Evolutionary conservation across 2,113 vertebrate genomes (phyloP), one percentile per base, ranked within the genome.

Genomic region (Aythya baeri): DNA sequence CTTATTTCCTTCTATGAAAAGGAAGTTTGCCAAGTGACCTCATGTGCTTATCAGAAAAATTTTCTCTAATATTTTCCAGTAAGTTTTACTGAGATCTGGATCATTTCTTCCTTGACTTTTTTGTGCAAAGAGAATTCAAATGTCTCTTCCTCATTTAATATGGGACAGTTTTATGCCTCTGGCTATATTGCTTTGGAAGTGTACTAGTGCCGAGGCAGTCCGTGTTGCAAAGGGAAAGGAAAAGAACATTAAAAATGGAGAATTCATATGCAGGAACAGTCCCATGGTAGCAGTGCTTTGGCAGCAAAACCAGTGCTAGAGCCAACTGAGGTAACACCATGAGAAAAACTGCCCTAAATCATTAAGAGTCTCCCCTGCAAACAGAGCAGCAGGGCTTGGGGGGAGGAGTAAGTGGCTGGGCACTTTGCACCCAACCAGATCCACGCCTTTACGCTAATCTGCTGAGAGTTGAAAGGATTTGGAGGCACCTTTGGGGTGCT

Each of bases 371-470:
- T 77, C 22, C 6, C 27, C 52, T 52, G 46, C 26, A 75, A 22
- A 49, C 7, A 81, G 17, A 79, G 22, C 26, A 75, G 31, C 1
- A 3, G 38, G 43, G 16, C 13, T 72, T 81, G 23, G 36, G 38
- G 38, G 36, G 20, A 31, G 31, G 26, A 12, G 20, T 73, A 32
- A 34, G 18, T 58, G 9, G 5, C 67, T 57, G 76, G 6, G 17
- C 50, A 46, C 34, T 59, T 78, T 9, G 27, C 14, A 22, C 0
- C 4, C 21, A 50, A 29, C n/a, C 49, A 59, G n/a, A 70, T 74
- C 22, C 22, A 27, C 26, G 43, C 27, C 26, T 70, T 88, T 65
- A 58, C 0, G 1, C 17, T 1, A 0, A 23, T n/a, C 17, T 78
- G 26, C 41, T 91, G 84, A 13, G 32, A 77, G 21, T 18, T 80